Base-by-base conservation (phyloP, 2,113 vertebrate species). In the Perca flavescens region DNA sequence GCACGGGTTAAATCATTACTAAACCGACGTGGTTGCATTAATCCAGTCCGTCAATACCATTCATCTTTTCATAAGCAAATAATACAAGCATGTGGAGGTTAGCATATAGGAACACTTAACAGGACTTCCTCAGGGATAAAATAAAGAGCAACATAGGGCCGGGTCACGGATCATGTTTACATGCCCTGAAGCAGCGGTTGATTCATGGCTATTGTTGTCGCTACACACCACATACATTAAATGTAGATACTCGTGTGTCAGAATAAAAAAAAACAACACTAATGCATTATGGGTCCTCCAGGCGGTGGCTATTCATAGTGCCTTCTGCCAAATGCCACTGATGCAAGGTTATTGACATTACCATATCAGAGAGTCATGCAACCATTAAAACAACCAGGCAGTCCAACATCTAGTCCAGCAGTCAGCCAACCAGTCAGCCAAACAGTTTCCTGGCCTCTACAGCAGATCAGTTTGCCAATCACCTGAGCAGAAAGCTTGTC, bases 271-370 rank as follows among this genome's bases (percentile, higher is more conserved):
- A 43, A 40, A 43, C 5, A 80, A 80, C 67, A 57, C 82, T 74
- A 34, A 79, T 85, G 82, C 67, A 87, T 80, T 77, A 69, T 83
- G 72, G 79, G 74, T 65, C 53, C 60, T 74, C 34, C 17, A 49
- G n/a, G 73, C 76, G 0, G 49, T 1, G 13, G 79, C 79, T 89
- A 87, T 80, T 86, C 52, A 65, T 80, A 69, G 82, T 3, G 17
- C 52, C 46, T 61, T 22, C 46, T 79, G 47, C 66, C 72, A 85
- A 82, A 89, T 84, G 82, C 84, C 82, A 82, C 56, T 17, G 16
- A 60, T 64, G 50, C 21, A 69, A 69, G 76, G 62, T 64, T 67
- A 79, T 40, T 80, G 76, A 77, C 80, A 62, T 82, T 57, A 61
- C 53, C 53, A 60, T 66, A 50, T 22, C 36, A 58, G 57, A 62